phyloP scores from a whole-genome alignment of 2,113 vertebrate genomes.

The Apus apus region DNA sequence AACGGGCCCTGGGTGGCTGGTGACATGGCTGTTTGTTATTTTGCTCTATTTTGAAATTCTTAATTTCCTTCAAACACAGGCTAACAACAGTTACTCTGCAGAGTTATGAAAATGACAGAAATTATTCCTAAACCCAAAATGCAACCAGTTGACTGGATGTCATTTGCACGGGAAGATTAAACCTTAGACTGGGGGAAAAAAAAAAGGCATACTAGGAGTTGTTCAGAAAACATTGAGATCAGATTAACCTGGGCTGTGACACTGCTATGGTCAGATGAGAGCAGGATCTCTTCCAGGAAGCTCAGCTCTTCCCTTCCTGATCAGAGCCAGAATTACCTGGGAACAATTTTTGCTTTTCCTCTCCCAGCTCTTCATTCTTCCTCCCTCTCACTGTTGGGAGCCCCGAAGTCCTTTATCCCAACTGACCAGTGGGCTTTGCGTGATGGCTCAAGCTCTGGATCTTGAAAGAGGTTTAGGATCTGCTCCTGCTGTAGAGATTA shows the following conservation, averaged over 20 bases:
- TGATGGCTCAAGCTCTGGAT: neutral
- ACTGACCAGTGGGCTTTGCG: fast-evolving
- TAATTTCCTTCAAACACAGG: neutral
- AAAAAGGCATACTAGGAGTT: neutral
- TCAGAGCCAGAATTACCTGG: neutral
- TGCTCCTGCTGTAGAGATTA: fast-evolving
- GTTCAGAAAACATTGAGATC: neutral
- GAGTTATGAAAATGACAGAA: neutral
- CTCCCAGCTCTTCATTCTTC: neutral
- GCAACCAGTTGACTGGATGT: neutral
- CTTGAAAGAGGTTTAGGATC: neutral
- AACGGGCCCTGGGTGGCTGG: conserved; percentile 55
- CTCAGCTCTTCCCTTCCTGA: neutral
- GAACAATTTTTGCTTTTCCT: neutral
- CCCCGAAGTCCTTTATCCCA: fast-evolving
- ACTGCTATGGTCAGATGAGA: fast-evolving
- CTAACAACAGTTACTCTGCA: neutral
- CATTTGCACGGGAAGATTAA: neutral
- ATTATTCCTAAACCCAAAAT: neutral
- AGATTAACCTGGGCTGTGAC: neutral
- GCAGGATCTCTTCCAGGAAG: neutral
- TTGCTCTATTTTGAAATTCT: neutral
- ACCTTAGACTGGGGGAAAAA: neutral
- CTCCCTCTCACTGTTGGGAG: neutral
- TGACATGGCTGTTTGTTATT: conserved; percentile 13